Base-by-base conservation (phyloP, 2,888 invertebrate genomes). In the Platycheirus rosarum region DNA sequence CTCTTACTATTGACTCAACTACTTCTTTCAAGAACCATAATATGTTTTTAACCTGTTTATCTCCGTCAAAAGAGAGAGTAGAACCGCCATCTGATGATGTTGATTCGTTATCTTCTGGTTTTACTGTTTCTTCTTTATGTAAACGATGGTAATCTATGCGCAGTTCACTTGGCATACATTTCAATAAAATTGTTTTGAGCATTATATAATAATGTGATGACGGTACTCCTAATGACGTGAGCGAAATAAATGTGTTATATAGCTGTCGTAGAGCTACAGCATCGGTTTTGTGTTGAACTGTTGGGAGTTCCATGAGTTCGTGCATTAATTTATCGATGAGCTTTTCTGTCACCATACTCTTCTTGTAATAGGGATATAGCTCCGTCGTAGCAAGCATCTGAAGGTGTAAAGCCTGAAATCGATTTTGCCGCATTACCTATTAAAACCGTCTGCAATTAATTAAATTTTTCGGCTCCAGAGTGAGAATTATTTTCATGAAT, bases 271-370 rank as follows among this genome's bases (percentile, higher is more conserved):
- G 20, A 6, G 14, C 63, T 1, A 5, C 9, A n/a, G 35, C 60
- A 44, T 60, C 60, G 4, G 60, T 60, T 44, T 29, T 60, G 1
- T 44, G 23, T 0, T 42, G 44, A 4, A 60, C 60, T 6, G 16
- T 35, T n/a, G 48, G 65, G n/a, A 48, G 37, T 2, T 14, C 26
- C 9, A 51, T 14, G 0, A 65, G 18, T 3, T 42, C 29, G 3
- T 66, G 66, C 42, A 65, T 65, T 7, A 40, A 11, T 42, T 40
- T 65, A 11, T 65, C 65, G 2, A 65, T 37, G 1, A 65, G 29
- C 3, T 23, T 48, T 8, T 66, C 65, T 29, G 29, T 76, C 60
- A 5, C 53, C 63, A 35, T 55, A 70, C 13, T 70, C 63, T 26
- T 76, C 76, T 23, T 23, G 48, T 13, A 48, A 9, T 0, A 35